A percentile compares a stretch with the other conserved stretches of the same genome.
phyloP scores from a whole-genome alignment of 2,797 vertebrate species.

The Sebastes diaconus region DNA sequence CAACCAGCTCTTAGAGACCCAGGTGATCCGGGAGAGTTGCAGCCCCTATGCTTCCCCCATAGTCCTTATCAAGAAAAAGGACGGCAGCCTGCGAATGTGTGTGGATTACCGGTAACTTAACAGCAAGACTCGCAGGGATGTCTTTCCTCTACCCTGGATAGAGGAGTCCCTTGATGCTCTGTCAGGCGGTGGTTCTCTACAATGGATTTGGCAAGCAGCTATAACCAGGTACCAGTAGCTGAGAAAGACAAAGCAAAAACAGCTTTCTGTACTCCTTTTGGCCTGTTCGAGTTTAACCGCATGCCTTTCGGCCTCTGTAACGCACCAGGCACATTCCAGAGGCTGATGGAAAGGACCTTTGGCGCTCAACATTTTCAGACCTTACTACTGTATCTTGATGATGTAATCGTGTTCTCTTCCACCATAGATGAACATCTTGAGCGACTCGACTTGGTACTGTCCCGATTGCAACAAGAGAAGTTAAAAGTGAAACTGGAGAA shows the following conservation, averaged over 20 bases:
- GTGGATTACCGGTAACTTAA: conserved; percentile 9
- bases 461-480: background rate
- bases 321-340: background rate
- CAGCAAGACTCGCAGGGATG: conserved; percentile 3
- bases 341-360: background rate
- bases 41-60: conserved; percentile 16
- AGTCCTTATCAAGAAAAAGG: background rate
- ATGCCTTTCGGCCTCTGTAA: background rate
- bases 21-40: conserved; percentile 12
- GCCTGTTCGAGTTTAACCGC: background rate
- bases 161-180: background rate
- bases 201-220: background rate
- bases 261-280: background rate
- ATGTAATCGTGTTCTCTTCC: background rate
- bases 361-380: background rate
- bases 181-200: background rate
- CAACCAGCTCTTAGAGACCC: background rate
- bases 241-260: background rate
- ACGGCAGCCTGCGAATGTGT: background rate
- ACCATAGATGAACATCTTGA: background rate
- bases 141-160: background rate
- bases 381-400: background rate
- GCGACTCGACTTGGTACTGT: background rate
- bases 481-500: background rate
- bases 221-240: background rate